Evolutionary conservation across 2,797 vertebrate genomes (phyloP).

Genomic region (Thalassophryne amazonica): DNA sequence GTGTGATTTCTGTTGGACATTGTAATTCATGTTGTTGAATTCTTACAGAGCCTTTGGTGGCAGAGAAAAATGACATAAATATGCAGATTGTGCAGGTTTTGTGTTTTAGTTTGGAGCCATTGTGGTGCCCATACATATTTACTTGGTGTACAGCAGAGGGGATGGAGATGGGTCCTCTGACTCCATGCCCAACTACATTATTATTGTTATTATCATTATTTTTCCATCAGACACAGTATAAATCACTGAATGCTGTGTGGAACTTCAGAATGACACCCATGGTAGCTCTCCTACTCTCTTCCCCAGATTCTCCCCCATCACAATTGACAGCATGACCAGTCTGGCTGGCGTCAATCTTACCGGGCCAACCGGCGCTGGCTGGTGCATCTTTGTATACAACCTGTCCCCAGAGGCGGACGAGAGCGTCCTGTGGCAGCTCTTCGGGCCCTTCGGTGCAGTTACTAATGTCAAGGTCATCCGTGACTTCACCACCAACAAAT

Average conservation of each 20-base stretch:
- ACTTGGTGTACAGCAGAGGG: slow-evolving; percentile 65
- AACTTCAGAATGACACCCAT: slow-evolving; percentile 96
- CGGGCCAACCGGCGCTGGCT: slow-evolving; percentile 86
- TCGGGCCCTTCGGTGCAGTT: slow-evolving; percentile 94
- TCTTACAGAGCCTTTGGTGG: slow-evolving; percentile 80
- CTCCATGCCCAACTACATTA: slow-evolving; percentile 54
- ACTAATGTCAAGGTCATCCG: slow-evolving; percentile 98
- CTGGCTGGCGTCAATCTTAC: slow-evolving; percentile 91
- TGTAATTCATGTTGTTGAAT: slow-evolving; percentile 79
- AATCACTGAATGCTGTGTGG: slow-evolving; percentile 54
- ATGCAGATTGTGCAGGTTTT: slow-evolving; percentile 70
- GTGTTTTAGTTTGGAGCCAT: slow-evolving; percentile 69
- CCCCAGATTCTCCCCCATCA: slow-evolving; percentile 96
- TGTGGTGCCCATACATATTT: slow-evolving; percentile 62
- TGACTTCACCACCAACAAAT: slow-evolving; percentile 98
- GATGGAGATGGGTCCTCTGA: slow-evolving; percentile 63
- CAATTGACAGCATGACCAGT: slow-evolving; percentile 96
- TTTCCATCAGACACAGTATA: slow-evolving; percentile 49
- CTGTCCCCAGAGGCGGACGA: slow-evolving; percentile 94
- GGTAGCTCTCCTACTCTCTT: slow-evolving; percentile 94
- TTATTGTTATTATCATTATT: slow-evolving; percentile 48
- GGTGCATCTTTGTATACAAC: slow-evolving; percentile 99
- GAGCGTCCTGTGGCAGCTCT: slow-evolving; percentile 98
- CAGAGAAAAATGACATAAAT: slow-evolving; percentile 70
- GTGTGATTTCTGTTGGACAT: slow-evolving; percentile 79